phyloP scores from a whole-genome alignment of 2,113 vertebrate genomes.

The Bambusicola thoracicus region DNA sequence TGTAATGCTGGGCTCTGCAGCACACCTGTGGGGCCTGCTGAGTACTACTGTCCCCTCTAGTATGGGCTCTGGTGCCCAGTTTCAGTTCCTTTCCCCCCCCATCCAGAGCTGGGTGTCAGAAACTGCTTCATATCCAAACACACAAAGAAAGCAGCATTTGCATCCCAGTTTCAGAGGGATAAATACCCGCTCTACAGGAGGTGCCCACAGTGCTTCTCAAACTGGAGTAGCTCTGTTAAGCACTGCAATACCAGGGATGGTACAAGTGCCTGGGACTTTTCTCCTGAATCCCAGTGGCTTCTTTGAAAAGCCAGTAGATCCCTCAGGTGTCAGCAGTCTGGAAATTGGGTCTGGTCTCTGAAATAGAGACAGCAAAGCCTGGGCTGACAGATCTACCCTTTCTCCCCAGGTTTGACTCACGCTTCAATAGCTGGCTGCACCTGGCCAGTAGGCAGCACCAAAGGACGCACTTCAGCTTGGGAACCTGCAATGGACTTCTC shows the following conservation, averaged over 20 bases:
- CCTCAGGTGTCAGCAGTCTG: no score
- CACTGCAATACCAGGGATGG: not conserved
- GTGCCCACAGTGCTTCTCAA: not conserved
- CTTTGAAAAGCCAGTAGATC: not conserved
- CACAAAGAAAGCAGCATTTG: not conserved
- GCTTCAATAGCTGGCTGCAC: constrained; percentile 88
- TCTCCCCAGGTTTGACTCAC: constrained; percentile 80
- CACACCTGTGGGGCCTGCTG: not conserved
- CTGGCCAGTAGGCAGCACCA: constrained; percentile 85
- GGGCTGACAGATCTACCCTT: not conserved
- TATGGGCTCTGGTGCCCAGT: not conserved
- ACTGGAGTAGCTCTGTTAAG: not conserved
- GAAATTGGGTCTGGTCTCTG: no score
- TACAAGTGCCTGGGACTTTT: not conserved
- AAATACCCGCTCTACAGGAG: not conserved
- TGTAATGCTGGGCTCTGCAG: not conserved
- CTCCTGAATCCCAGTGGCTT: not conserved
- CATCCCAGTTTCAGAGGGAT: not conserved
- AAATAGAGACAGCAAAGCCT: not conserved
- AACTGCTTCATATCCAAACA: not conserved
- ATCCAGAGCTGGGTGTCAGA: not conserved
- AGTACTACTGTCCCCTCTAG: not conserved
- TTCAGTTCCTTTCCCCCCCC: not conserved
- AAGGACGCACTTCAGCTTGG: constrained; percentile 87
- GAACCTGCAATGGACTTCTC: constrained; percentile 79